Conservation (phyloP, 1,140 invertebrate species). For the Drosophila navojoa region DNA sequence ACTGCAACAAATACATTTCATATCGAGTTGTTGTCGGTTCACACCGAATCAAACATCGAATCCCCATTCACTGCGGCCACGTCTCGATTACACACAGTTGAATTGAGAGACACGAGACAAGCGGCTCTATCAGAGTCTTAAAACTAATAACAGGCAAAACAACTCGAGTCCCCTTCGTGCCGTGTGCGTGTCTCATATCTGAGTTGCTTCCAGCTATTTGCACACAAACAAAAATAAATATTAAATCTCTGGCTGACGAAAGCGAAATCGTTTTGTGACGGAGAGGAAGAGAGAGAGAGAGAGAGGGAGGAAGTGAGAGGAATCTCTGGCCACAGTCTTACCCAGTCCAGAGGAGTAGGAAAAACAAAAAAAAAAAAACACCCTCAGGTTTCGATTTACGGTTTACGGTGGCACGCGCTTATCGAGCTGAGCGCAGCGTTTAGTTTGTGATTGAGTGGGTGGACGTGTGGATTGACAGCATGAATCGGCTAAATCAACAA, state of each 20-base stretch:
- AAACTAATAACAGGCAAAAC: conserved; percentile 27
- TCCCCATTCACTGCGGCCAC: background rate
- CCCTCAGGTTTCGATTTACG: conserved; percentile 29
- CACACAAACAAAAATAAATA: conserved; percentile 83
- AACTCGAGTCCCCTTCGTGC: background rate
- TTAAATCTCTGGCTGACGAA: conserved; percentile 75
- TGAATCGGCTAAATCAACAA: conserved; percentile 81
- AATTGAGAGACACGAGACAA: conserved; percentile 14
- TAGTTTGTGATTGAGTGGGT: conserved; percentile 82
- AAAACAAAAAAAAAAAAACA: too few species aligned
- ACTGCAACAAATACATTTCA: too few species aligned
- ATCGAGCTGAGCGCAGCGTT: conserved; percentile 68
- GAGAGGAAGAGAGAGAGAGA: background rate
- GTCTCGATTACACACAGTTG: conserved; percentile 5
- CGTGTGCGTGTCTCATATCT: conserved; percentile 34
- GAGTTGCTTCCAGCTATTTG: conserved; percentile 76
- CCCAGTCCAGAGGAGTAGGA: too few species aligned
- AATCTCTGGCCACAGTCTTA: too few species aligned
- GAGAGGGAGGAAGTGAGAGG: too few species aligned
- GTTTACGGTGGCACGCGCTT: conserved; percentile 70
- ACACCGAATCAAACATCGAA: background rate
- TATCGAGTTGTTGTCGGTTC: background rate
- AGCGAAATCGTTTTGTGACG: conserved; percentile 67
- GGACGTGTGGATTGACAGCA: conserved; percentile 82
- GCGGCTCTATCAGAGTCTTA: conserved; percentile 25